These are phyloP conservation scores for Apaloderma vittatum DNA, from an alignment of 2,113 vertebrate genomes.

Conservation along the genomic window DNA sequence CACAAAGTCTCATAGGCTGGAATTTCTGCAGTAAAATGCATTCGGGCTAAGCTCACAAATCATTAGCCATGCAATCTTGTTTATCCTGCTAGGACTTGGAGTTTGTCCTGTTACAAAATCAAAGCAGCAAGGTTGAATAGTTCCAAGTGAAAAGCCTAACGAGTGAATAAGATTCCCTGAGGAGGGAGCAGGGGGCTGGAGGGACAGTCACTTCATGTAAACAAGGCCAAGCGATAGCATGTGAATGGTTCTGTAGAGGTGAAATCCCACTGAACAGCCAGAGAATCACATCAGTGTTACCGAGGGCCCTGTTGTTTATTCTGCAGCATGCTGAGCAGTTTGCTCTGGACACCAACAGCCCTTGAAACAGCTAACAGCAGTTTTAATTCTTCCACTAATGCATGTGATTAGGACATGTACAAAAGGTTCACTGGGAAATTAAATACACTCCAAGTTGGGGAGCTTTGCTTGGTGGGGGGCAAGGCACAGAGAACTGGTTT, in stretches of 20 bases:
- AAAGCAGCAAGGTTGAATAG: slow-evolving; percentile 68
- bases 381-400: neutral
- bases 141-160: slow-evolving; percentile 65
- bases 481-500: neutral
- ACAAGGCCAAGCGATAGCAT: neutral
- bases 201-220: neutral
- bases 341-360: neutral
- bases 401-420: neutral
- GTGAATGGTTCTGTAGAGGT: neutral
- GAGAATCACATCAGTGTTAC: neutral
- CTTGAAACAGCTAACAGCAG: neutral
- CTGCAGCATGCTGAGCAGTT: neutral
- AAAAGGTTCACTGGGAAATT: slow-evolving; percentile 9
- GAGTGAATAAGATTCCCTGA: slow-evolving; percentile 28
- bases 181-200: neutral
- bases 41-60: slow-evolving; percentile 75
- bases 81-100: slow-evolving; percentile 79
- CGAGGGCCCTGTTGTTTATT: neutral
- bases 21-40: slow-evolving; percentile 69
- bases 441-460: neutral
- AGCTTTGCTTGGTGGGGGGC: neutral
- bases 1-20: slow-evolving; percentile 61
- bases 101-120: slow-evolving; percentile 85
- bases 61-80: slow-evolving; percentile 79
- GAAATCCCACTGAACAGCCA: neutral